A percentile compares a stretch with the other conserved stretches of the same genome.
phyloP scores from a whole-genome alignment of 2,797 vertebrate genomes.

The Lepus townsendii region DNA sequence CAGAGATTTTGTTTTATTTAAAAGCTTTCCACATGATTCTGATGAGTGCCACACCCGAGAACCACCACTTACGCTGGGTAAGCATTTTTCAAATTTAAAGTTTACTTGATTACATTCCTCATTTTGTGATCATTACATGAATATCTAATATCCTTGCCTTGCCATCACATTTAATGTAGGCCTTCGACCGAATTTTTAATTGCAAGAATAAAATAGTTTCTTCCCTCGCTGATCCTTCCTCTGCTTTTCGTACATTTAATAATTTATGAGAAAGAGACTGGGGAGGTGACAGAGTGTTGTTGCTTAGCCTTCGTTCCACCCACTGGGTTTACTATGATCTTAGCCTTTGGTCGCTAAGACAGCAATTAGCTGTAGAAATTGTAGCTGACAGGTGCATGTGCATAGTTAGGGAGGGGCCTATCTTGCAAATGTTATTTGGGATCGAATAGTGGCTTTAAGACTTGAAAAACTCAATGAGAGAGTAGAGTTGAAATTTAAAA shows the following conservation, averaged over 20 bases:
- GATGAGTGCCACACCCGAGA: neutral
- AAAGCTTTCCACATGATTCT: slow-evolving; percentile 30
- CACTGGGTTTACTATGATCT: neutral
- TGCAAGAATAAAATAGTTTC: neutral
- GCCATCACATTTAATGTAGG: neutral
- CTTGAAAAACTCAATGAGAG: slow-evolving; percentile 61
- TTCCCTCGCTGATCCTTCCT: neutral
- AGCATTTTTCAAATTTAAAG: neutral
- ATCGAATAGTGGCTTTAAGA: slow-evolving; percentile 52
- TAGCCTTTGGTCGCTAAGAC: neutral
- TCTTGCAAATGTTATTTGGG: neutral
- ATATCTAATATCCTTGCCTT: neutral
- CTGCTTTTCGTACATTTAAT: neutral
- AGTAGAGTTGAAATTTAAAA: slow-evolving; percentile 59
- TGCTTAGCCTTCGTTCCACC: neutral
- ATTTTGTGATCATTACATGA: neutral
- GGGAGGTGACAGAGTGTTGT: neutral
- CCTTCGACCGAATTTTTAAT: neutral
- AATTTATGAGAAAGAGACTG: neutral
- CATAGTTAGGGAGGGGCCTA: neutral
- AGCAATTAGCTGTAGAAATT: slow-evolving; percentile 7
- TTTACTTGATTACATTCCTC: neutral
- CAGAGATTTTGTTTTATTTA: neutral
- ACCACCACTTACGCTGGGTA: neutral
- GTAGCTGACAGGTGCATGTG: neutral